Evolutionary conservation across 2,888 invertebrate species (phyloP).

Genomic region (Pyrocoelia pectoralis): DNA sequence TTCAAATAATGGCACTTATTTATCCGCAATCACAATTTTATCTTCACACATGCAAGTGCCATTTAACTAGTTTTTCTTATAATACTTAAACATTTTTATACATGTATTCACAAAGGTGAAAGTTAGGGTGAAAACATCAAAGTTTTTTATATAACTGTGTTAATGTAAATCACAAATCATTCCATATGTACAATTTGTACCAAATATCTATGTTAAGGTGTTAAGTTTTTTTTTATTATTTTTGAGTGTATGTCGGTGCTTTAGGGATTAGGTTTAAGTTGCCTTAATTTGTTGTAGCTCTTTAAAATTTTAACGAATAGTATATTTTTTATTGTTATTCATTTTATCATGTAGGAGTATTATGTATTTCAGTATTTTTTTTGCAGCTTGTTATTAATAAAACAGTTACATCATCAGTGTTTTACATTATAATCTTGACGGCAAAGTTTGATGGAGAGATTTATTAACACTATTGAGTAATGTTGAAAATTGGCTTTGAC

Average conservation of each 20-base stretch:
- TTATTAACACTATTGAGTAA: too few species aligned
- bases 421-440: background rate
- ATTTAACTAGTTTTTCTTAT: background rate
- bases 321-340: background rate
- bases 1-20: background rate
- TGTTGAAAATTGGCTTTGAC: too few species aligned
- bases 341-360: background rate
- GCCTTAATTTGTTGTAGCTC: slow-evolving; percentile 9
- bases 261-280: background rate
- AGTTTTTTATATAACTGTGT: slow-evolving; percentile 1
- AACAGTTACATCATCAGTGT: background rate
- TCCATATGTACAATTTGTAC: slow-evolving; percentile 8
- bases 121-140: background rate
- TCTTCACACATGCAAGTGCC: background rate
- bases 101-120: background rate
- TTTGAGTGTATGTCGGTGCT: background rate
- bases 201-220: background rate
- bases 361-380: slow-evolving; percentile 12
- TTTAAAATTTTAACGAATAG: background rate
- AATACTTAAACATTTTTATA: background rate
- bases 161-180: slow-evolving; percentile 1
- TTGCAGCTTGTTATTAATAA: slow-evolving; percentile 13
- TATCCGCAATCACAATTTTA: background rate
- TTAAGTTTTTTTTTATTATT: background rate
- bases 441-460: background rate